Conservation (phyloP, 2,888 invertebrate species). For the Itoplectis maculator region DNA sequence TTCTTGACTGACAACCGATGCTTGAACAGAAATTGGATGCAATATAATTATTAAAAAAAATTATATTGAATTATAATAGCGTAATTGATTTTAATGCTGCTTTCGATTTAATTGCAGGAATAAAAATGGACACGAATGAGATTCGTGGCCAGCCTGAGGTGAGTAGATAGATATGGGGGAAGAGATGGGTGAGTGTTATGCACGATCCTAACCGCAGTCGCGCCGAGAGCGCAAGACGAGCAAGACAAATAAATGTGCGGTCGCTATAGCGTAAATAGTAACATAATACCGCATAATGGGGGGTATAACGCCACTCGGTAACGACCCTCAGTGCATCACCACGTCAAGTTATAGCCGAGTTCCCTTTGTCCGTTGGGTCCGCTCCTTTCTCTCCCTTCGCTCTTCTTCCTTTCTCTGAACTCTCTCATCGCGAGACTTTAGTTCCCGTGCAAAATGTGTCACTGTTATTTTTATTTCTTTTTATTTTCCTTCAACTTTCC, state of each 20-base stretch:
- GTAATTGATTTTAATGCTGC: too few species aligned
- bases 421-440: slow-evolving; percentile 62
- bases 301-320: slow-evolving; percentile 78
- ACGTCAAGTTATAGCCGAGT: slow-evolving; percentile 74
- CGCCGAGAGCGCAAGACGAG: slow-evolving; percentile 74
- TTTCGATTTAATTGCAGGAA: neutral
- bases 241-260: slow-evolving; percentile 80
- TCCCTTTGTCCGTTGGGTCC: slow-evolving; percentile 57
- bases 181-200: slow-evolving; percentile 10
- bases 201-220: slow-evolving; percentile 53
- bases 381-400: slow-evolving; percentile 15
- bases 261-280: slow-evolving; percentile 83
- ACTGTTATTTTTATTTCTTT: too few species aligned
- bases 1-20: neutral
- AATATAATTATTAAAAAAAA: too few species aligned
- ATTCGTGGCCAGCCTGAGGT: neutral
- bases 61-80: too few species aligned
- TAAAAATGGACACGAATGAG: neutral
- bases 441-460: slow-evolving; percentile 12
- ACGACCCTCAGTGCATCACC: slow-evolving; percentile 78
- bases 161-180: slow-evolving; percentile 10
- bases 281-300: slow-evolving; percentile 83
- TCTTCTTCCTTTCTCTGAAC: too few species aligned
- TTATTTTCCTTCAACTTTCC: too few species aligned
- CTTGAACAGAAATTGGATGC: too few species aligned